Percentiles rank a stretch among this genome's conserved stretches.
These are phyloP conservation scores for Scolopax mira DNA, from an alignment of 2,113 vertebrate genomes.

Conservation along the genomic window DNA sequence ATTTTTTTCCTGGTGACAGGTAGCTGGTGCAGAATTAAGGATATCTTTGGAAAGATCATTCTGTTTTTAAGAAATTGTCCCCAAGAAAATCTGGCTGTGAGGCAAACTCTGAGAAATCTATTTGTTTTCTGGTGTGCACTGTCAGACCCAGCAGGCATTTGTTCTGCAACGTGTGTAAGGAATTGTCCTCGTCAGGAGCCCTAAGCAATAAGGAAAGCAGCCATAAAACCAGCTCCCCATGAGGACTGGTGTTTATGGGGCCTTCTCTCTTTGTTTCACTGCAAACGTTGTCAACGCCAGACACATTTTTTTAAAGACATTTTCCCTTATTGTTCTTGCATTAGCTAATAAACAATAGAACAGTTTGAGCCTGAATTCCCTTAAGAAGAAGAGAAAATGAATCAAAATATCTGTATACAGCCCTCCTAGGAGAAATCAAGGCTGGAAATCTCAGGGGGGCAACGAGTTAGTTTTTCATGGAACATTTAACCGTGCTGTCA, in stretches of 20 bases:
- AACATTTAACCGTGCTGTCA: fast-evolving
- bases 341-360: not conserved
- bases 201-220: not conserved
- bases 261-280: not conserved
- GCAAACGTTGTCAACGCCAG: not conserved
- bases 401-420: not conserved
- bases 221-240: not conserved
- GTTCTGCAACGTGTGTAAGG: not conserved
- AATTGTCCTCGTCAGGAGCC: not conserved
- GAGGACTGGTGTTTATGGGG: not conserved
- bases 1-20: not conserved
- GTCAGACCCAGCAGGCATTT: not conserved
- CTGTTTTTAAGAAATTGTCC: not conserved
- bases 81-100: not conserved
- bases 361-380: not conserved
- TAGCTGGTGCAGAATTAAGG: not conserved
- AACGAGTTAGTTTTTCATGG: not conserved
- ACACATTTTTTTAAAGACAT: not conserved
- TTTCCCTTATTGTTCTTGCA: not conserved
- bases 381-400: not conserved
- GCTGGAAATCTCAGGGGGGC: not conserved
- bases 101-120: fast-evolving
- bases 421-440: not conserved
- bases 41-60: not conserved
- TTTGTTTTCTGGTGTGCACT: not conserved